Percentiles rank a stretch among this genome's conserved stretches.
These are phyloP conservation scores for Conchocele bisecta DNA, from an alignment of 2,888 invertebrate genomes.

Conservation along the genomic window DNA sequence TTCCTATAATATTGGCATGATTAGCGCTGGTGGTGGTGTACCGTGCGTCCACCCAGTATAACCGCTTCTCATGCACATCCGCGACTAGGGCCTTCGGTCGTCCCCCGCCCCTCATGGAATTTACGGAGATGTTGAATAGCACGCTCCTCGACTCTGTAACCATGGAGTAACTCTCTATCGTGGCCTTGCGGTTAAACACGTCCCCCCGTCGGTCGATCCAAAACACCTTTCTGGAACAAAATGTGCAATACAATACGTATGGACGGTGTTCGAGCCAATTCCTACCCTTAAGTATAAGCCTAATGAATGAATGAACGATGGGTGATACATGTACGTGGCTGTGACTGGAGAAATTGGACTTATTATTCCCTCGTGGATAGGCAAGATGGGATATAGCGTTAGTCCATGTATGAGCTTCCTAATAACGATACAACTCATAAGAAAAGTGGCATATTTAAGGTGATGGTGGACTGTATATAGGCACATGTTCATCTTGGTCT, in stretches of 20 bases:
- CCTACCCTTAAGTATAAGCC: too few species aligned
- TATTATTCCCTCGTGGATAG: too few species aligned
- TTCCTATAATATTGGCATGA: background rate
- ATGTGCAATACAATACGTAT: background rate
- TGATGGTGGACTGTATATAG: too few species aligned
- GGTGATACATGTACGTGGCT: too few species aligned
- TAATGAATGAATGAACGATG: background rate
- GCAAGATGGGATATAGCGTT: too few species aligned
- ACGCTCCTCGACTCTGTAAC: slow-evolving; percentile 20
- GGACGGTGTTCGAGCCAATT: too few species aligned
- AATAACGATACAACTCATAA: too few species aligned
- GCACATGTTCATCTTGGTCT: too few species aligned
- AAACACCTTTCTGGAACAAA: slow-evolving; percentile 45
- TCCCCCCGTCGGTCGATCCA: slow-evolving; percentile 46
- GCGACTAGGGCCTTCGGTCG: slow-evolving; percentile 37
- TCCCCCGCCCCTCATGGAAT: slow-evolving; percentile 13
- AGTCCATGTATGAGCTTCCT: too few species aligned
- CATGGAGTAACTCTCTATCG: slow-evolving; percentile 46
- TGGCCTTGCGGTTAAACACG: slow-evolving; percentile 12
- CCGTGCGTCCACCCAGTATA: slow-evolving; percentile 56
- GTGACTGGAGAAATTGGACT: too few species aligned
- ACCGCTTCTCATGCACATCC: slow-evolving; percentile 30
- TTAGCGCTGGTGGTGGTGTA: too few species aligned
- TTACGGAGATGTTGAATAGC: slow-evolving; percentile 31
- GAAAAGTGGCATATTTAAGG: too few species aligned